These are phyloP conservation scores for Caenorhabditis tropicalis DNA, from an alignment of 1,140 invertebrate genomes.

Conservation along the genomic window DNA sequence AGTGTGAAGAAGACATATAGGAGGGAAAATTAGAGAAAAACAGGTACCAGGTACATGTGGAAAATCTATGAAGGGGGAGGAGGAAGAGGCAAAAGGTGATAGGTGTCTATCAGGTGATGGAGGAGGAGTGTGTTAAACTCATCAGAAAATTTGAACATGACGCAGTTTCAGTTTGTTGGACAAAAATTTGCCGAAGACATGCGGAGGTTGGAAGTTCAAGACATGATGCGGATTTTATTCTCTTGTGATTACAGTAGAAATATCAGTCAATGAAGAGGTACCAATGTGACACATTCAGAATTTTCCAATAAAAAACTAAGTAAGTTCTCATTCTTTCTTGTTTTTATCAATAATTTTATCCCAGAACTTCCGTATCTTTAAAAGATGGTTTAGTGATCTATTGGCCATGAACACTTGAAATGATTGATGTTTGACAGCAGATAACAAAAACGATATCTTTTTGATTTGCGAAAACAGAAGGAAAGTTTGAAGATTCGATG, in stretches of 20 bases:
- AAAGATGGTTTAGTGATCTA: background rate
- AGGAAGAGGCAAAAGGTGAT: too few relatives aligned
- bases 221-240: too few relatives aligned
- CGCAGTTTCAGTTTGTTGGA: background rate
- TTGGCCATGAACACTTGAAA: background rate
- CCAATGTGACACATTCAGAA: too few relatives aligned
- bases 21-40: background rate
- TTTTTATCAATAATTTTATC: background rate
- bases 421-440: too few relatives aligned
- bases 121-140: background rate
- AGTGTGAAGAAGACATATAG: background rate
- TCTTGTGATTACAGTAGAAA: too few relatives aligned
- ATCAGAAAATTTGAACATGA: background rate
- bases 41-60: constrained; percentile 27
- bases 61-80: background rate
- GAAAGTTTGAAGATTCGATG: too few relatives aligned
- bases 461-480: too few relatives aligned
- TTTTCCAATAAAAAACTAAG: too few relatives aligned
- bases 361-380: background rate
- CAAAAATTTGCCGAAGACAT: too few relatives aligned
- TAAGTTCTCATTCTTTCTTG: background rate
- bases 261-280: too few relatives aligned
- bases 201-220: too few relatives aligned
- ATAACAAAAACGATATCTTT: too few relatives aligned
- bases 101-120: background rate